These are phyloP conservation scores for Ostrea denselamellosa DNA, from an alignment of 1,140 invertebrate genomes.

Conservation along the genomic window DNA sequence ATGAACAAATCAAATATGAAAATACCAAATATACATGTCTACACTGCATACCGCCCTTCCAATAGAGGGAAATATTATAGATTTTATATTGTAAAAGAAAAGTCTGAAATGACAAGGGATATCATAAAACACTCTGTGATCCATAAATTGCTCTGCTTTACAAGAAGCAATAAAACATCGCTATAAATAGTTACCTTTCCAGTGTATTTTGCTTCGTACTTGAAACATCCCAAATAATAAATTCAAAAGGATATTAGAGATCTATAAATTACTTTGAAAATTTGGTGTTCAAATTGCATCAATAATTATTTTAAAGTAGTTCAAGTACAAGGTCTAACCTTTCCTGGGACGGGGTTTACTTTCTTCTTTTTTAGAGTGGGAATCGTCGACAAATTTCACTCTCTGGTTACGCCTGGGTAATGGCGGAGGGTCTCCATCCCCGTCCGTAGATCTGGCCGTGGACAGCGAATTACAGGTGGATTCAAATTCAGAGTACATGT, in stretches of 20 bases:
- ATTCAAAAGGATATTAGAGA: background rate
- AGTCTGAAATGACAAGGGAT: too few species aligned
- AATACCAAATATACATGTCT: too few species aligned
- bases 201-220: background rate
- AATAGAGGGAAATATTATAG: too few species aligned
- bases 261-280: background rate
- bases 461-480: background rate
- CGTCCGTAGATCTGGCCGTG: background rate
- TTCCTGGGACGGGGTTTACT: background rate
- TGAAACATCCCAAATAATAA: background rate
- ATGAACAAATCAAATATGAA: too few species aligned
- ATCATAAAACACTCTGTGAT: too few species aligned
- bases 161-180: too few species aligned
- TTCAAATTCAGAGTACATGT: constrained; percentile 2
- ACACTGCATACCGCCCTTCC: too few species aligned
- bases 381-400: background rate
- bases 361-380: background rate
- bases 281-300: background rate
- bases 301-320: background rate
- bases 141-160: too few species aligned
- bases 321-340: background rate
- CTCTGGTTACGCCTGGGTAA: background rate
- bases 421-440: background rate
- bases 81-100: too few species aligned
- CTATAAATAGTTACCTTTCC: background rate